Percentiles rank a stretch among this genome's conserved stretches.
Conservation (phyloP, 2,113 vertebrate species). For the Perognathus longimembris region DNA sequence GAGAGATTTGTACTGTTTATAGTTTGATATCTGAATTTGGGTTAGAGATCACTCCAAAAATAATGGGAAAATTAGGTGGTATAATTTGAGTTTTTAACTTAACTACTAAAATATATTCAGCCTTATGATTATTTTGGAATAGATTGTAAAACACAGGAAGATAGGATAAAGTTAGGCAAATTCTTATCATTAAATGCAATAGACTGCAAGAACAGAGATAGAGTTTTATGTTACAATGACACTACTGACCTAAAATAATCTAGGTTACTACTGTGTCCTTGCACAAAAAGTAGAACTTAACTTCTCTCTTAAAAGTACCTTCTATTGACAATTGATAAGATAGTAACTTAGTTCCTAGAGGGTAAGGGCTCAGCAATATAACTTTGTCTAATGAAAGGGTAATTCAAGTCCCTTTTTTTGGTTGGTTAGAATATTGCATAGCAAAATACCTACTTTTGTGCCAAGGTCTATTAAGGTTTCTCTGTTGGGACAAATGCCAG, state of each 20-base stretch:
- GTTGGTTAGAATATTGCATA: background rate
- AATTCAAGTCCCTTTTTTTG: background rate
- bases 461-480: conserved; percentile 92
- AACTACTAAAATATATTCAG: conserved; percentile 50
- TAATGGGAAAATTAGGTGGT: background rate
- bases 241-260: background rate
- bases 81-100: conserved; percentile 2
- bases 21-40: conserved; percentile 7
- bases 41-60: background rate
- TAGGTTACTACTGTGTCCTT: background rate
- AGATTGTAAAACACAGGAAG: background rate
- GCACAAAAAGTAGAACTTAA: background rate
- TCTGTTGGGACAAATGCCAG: conserved; percentile 92
- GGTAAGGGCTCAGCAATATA: background rate
- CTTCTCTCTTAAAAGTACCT: background rate
- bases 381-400: background rate
- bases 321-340: no score
- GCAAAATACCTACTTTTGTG: conserved; percentile 88
- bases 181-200: background rate
- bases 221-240: background rate
- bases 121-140: background rate
- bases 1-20: background rate
- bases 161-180: conserved; percentile 22
- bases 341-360: conserved; percentile 34
- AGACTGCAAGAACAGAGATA: conserved; percentile 32